Evolutionary conservation across 2,797 vertebrate genomes (phyloP), one percentile per base, ranked within the genome.

Genomic region (Triplophysa bombifrons): DNA sequence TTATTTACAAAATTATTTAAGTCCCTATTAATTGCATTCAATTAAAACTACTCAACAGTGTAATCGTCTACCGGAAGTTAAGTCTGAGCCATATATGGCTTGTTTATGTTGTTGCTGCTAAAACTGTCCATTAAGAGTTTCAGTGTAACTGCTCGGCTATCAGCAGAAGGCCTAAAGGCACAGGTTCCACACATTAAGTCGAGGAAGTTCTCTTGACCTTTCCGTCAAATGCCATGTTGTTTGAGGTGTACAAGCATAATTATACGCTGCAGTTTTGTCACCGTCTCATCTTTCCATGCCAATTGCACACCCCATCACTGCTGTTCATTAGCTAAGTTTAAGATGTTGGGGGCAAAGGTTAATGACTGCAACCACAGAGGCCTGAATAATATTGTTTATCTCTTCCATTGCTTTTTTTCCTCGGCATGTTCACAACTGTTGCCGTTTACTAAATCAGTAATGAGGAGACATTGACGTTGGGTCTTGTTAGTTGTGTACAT

Each of bases 201-300:
- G 65, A 75, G 84, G 89, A 87, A 90, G 87, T 93, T 92, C 90
- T 91, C 90, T 90, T 91, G 92, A 94, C 92, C 93, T 94, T 93
- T 92, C 51, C 64, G 82, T 86, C 86, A 90, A 93, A 93, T 91
- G 91, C 82, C 92, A 91, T 63, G 66, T 81, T 73, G 90, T 91
- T 89, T 89, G 89, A 93, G 90, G 86, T 86, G 86, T 82, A 84
- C 87, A 74, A 76, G 73, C 83, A 66, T 91, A 91, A 93, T 93
- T 91, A 90, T 86, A 89, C 83, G 76, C 27, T 86, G 93, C 88
- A 82, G 60, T 78, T 87, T 66, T 60, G 84, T 71, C 72, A 78
- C 74, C 70, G 70, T 89, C 85, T 90, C 83, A 91, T 89, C 86
- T 88, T 84, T 83, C 30, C 51, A 38, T 3, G 7, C 77, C 4